These are phyloP conservation scores for Eupithecia tripunctaria DNA, from an alignment of 2,888 invertebrate species.

Conservation along the genomic window DNA sequence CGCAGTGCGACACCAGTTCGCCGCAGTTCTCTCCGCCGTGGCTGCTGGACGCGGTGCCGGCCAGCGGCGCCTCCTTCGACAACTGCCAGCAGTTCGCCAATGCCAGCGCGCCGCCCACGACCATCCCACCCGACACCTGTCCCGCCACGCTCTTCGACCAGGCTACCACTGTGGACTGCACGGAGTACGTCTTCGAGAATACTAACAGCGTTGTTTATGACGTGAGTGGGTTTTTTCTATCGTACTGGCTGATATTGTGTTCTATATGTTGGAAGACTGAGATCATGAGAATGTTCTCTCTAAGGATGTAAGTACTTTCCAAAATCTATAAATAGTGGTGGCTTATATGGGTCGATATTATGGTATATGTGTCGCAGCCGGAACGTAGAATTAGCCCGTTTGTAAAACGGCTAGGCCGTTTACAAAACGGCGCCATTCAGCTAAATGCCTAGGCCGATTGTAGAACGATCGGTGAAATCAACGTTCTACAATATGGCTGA, in stretches of 20 bases:
- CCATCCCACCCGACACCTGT: conserved; percentile 52
- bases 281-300: no score
- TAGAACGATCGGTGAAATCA: no score
- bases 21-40: conserved; percentile 65
- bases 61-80: conserved; percentile 57
- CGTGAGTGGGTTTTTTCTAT: conserved; percentile 53
- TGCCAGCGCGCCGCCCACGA: conserved; percentile 41
- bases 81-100: conserved; percentile 64
- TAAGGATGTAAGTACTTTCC: no score
- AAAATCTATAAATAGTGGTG: no score
- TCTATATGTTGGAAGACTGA: background rate
- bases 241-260: background rate
- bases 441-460: no score
- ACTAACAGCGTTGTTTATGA: conserved; percentile 73
- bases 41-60: conserved; percentile 68
- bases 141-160: conserved; percentile 66
- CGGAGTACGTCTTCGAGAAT: conserved; percentile 68
- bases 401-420: no score
- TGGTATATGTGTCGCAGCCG: no score
- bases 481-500: no score
- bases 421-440: no score
- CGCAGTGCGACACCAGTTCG: conserved; percentile 63
- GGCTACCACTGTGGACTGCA: conserved; percentile 54
- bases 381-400: no score
- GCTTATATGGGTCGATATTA: no score